phyloP scores from a whole-genome alignment of 2,113 vertebrate genomes.

The Neopipo cinnamomea region DNA sequence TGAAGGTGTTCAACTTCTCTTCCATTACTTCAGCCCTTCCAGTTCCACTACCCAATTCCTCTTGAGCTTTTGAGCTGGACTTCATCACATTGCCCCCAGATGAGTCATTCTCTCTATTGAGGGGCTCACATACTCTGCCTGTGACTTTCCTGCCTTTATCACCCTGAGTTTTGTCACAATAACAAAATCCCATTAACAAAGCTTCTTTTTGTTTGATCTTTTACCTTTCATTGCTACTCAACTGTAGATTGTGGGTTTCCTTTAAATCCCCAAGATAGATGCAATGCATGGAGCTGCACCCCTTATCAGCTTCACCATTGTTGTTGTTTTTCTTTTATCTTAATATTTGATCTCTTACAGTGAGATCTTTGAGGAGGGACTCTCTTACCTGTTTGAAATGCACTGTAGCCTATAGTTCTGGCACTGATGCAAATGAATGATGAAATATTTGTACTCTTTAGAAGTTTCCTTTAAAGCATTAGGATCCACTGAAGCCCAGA shows the following conservation, averaged over 20 bases:
- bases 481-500: not conserved
- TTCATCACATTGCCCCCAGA: not conserved
- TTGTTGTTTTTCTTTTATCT: not conserved
- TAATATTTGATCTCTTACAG: not conserved
- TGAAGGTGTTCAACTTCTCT: not conserved
- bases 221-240: not conserved
- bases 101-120: not conserved
- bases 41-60: not conserved
- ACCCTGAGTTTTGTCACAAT: not conserved
- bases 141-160: not conserved
- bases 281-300: not conserved
- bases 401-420: not conserved
- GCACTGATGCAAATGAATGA: not conserved
- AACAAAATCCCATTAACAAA: not conserved
- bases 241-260: not conserved
- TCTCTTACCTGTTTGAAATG: not conserved
- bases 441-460: not conserved
- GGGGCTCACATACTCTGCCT: not conserved
- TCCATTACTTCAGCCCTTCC: not conserved
- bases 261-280: not conserved
- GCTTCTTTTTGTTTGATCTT: not conserved
- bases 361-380: not conserved
- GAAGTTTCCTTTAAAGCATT: not conserved
- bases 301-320: not conserved
- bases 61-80: not conserved